Evolutionary conservation across 2,113 vertebrate species (phyloP).

Genomic region (Cinclus cinclus): DNA sequence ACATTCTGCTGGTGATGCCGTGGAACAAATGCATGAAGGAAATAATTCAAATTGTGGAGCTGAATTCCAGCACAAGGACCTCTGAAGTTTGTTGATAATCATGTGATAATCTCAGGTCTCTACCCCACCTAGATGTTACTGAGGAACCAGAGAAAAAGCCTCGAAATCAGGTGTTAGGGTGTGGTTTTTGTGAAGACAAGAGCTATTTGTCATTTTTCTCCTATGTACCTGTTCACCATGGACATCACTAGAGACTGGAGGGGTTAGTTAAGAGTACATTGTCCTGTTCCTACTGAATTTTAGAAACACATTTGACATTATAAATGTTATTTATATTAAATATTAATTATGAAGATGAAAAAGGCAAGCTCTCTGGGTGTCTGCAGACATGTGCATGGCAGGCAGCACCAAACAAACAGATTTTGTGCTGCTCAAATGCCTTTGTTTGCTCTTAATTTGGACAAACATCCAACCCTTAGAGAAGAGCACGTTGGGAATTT

Average conservation of each 20-base stretch:
- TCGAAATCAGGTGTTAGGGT: not conserved
- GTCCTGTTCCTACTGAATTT: not conserved
- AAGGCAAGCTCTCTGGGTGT: not conserved
- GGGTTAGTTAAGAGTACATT: not conserved
- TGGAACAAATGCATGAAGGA: not conserved
- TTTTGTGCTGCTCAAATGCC: not conserved
- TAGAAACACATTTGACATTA: not conserved
- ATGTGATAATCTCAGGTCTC: not conserved
- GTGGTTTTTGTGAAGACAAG: not conserved
- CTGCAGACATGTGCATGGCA: not conserved
- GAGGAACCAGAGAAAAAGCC: not conserved
- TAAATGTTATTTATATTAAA: not conserved
- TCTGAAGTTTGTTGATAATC: not conserved
- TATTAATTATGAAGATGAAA: not conserved
- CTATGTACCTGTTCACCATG: not conserved
- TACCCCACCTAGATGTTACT: not conserved
- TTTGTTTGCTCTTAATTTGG: constrained; percentile 52
- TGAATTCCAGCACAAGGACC: not conserved
- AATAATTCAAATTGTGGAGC: not conserved
- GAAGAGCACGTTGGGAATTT: constrained; percentile 37
- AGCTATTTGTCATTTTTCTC: not conserved
- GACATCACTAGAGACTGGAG: not conserved
- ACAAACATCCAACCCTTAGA: constrained; percentile 5
- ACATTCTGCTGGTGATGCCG: not conserved
- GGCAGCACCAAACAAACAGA: constrained; percentile 15